Percentiles rank a stretch among this genome's conserved stretches.
These are phyloP conservation scores for Drymonia ruficornis DNA, from an alignment of 2,888 invertebrate species.

Conservation along the genomic window DNA sequence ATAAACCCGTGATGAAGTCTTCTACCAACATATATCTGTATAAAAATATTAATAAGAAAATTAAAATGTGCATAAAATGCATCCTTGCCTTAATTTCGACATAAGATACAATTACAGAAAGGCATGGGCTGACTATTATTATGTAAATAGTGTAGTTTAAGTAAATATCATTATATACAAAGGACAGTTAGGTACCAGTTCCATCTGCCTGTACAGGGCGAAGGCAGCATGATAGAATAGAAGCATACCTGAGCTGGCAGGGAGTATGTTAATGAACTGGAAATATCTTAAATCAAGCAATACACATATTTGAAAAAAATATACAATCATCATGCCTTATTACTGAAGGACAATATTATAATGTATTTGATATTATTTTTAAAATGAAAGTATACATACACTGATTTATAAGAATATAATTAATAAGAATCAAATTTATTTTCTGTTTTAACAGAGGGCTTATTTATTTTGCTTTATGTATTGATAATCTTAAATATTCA, in stretches of 20 bases:
- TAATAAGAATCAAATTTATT: too few relatives aligned
- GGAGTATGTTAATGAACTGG: too few relatives aligned
- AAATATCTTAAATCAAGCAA: slow-evolving; percentile 1
- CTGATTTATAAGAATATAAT: too few relatives aligned
- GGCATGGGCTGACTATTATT: slow-evolving; percentile 29
- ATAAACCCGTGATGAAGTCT: slow-evolving; percentile 5
- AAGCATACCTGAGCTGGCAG: too few relatives aligned
- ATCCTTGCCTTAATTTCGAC: slow-evolving; percentile 56
- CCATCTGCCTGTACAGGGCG: background rate
- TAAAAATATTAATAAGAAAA: slow-evolving; percentile 2
- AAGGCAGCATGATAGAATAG: too few relatives aligned
- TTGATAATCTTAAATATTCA: background rate
- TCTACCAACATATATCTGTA: slow-evolving; percentile 23
- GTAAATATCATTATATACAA: background rate
- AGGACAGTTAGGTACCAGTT: background rate
- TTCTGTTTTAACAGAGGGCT: background rate
- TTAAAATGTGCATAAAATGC: slow-evolving; percentile 62
- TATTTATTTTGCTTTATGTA: background rate
- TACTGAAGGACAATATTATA: slow-evolving; percentile 51
- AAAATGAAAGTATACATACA: background rate
- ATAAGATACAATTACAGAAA: slow-evolving; percentile 18
- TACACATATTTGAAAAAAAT: slow-evolving; percentile 18
- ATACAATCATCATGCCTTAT: slow-evolving; percentile 63
- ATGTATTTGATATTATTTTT: slow-evolving; percentile 27
- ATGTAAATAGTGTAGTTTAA: slow-evolving; percentile 41